Conservation (phyloP, 2,888 invertebrate genomes). For the Teleiodes luculella region DNA sequence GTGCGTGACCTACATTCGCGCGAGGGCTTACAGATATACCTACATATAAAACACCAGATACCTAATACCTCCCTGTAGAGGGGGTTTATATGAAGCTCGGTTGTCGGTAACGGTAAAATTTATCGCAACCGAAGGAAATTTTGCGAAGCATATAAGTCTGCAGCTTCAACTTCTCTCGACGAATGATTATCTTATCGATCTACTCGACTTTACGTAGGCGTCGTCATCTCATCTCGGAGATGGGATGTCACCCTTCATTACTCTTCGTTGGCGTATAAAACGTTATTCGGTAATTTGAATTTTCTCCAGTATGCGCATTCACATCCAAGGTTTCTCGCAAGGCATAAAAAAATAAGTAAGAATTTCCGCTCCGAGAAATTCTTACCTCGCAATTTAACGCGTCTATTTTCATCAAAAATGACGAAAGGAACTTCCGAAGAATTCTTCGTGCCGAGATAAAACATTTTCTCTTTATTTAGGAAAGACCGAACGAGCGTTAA, state of each 20-base stretch:
- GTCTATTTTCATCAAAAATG: neutral
- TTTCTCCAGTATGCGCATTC: constrained; percentile 1
- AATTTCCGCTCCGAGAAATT: neutral
- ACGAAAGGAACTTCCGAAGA: too few species aligned
- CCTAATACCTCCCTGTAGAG: constrained; percentile 29
- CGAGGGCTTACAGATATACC: constrained; percentile 41
- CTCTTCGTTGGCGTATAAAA: constrained; percentile 8
- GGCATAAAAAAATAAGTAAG: neutral
- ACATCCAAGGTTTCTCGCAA: neutral
- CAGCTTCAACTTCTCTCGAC: constrained; percentile 9
- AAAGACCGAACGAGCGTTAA: too few species aligned
- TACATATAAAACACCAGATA: constrained; percentile 39
- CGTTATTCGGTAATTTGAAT: constrained; percentile 8
- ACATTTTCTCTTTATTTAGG: too few species aligned
- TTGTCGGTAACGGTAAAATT: constrained; percentile 43
- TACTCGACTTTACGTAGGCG: constrained; percentile 4
- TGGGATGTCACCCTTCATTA: constrained; percentile 11
- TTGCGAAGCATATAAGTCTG: constrained; percentile 18
- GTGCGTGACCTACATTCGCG: constrained; percentile 61
- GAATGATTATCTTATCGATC: constrained; percentile 18
- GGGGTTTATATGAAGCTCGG: constrained; percentile 38
- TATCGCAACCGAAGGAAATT: constrained; percentile 29
- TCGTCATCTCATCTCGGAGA: neutral
- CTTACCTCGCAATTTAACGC: neutral
- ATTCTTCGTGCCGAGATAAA: too few species aligned